These are phyloP conservation scores for Gasterosteus aculeatus DNA, from an alignment of 2,113 vertebrate genomes.

Conservation along the genomic window DNA sequence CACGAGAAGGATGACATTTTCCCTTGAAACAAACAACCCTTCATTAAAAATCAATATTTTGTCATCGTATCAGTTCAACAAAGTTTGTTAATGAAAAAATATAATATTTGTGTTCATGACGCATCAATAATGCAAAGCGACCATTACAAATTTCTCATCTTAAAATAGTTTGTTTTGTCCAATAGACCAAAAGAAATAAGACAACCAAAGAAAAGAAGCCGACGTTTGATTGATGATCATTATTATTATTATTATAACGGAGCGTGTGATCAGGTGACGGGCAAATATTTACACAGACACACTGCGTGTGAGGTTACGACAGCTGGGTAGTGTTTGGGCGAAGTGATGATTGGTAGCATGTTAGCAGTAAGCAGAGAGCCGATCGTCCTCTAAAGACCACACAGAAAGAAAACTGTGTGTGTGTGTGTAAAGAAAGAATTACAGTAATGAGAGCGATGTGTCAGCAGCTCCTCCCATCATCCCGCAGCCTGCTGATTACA, in stretches of 20 bases:
- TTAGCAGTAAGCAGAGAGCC: conserved; percentile 54
- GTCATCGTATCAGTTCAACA: not conserved
- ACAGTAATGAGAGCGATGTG: conserved; percentile 75
- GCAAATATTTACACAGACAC: not conserved
- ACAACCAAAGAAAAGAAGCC: not conserved
- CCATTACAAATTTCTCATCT: not conserved
- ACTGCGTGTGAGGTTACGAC: not conserved
- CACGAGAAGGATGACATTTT: too few relatives aligned
- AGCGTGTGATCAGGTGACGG: not conserved
- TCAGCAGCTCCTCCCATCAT: conserved; percentile 70
- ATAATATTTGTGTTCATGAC: not conserved
- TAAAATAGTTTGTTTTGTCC: too few relatives aligned
- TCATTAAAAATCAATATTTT: not conserved
- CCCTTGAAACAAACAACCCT: too few relatives aligned
- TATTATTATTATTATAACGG: not conserved
- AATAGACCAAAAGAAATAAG: too few relatives aligned
- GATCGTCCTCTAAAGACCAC: conserved; percentile 53
- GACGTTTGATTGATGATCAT: not conserved
- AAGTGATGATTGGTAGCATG: conserved; percentile 61
- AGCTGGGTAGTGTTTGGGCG: conserved; percentile 29
- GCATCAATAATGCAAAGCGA: not conserved
- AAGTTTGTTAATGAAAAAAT: too few relatives aligned
- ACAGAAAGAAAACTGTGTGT: conserved; percentile 33
- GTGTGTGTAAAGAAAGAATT: conserved; percentile 57
- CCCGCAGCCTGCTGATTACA: conserved; percentile 70